Percentiles rank a stretch among this genome's conserved stretches.
Conservation (phyloP, 2,797 vertebrate genomes). For the Bovichtus variegatus region DNA sequence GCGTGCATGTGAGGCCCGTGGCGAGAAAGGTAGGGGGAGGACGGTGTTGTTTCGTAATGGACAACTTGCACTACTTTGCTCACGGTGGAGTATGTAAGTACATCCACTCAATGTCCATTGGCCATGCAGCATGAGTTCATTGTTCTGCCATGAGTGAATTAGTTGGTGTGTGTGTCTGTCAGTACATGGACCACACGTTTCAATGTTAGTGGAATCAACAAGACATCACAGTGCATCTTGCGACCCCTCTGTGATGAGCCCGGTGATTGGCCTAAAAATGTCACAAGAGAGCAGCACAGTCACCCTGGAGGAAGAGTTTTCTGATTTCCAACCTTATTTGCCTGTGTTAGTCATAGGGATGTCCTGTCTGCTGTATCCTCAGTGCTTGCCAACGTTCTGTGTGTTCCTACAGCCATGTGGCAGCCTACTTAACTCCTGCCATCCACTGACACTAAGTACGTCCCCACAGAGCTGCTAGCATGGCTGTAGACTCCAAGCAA, state of each 20-base stretch:
- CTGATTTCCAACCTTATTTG: slow-evolving; percentile 47
- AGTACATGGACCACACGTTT: slow-evolving; percentile 39
- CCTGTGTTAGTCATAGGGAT: slow-evolving; percentile 59
- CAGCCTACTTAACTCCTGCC: slow-evolving; percentile 38
- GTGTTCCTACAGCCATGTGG: slow-evolving; percentile 32
- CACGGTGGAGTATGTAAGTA: neutral
- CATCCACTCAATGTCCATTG: slow-evolving; percentile 15
- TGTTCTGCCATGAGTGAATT: slow-evolving; percentile 44
- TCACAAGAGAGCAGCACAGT: slow-evolving; percentile 54
- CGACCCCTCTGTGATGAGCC: slow-evolving; percentile 41
- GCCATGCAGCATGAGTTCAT: slow-evolving; percentile 39
- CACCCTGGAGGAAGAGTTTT: slow-evolving; percentile 47
- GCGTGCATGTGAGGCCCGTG: neutral
- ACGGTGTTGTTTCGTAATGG: neutral
- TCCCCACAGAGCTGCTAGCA: neutral
- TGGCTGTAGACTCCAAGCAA: neutral
- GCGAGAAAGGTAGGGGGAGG: neutral
- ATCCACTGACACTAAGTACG: slow-evolving; percentile 17
- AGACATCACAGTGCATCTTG: slow-evolving; percentile 54
- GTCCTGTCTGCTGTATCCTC: slow-evolving; percentile 48
- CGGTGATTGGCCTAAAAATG: slow-evolving; percentile 71
- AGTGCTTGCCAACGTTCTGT: neutral
- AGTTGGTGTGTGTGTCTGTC: neutral
- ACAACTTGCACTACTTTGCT: slow-evolving; percentile 14
- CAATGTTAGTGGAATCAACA: slow-evolving; percentile 50